Percentiles rank a stretch among this genome's conserved stretches.
phyloP scores from a whole-genome alignment of 37 sponge, comb jelly and placozoan species.

The Trichoplax adhaerens region DNA sequence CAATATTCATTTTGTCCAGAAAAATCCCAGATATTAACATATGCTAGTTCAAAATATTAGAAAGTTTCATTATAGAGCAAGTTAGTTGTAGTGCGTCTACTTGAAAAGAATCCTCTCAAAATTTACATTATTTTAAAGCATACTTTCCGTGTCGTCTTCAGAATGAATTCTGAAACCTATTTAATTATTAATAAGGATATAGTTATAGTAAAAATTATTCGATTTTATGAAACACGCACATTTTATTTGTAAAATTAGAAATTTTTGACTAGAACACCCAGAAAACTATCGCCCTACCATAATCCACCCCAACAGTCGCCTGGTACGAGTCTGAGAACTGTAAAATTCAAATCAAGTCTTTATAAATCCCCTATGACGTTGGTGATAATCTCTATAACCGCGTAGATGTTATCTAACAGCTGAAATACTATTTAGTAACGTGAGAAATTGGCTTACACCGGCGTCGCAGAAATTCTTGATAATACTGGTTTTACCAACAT shows the following conservation, averaged over 20 bases:
- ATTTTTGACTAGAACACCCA: constrained; percentile 1
- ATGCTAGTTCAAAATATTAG: neutral
- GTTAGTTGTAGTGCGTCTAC: neutral
- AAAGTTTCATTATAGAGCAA: neutral
- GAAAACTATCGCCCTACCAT: constrained; percentile 11
- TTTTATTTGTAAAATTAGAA: constrained; percentile 13
- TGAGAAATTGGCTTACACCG: too few species aligned
- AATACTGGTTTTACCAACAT: constrained; percentile 17
- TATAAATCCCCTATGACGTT: too few species aligned
- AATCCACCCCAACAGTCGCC: constrained; percentile 15
- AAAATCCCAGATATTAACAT: neutral
- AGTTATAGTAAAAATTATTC: neutral
- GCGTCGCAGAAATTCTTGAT: constrained; percentile 18
- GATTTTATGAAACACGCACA: constrained; percentile 6
- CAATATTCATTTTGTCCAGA: constrained; percentile 14
- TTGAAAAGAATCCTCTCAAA: neutral
- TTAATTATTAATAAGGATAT: too few species aligned
- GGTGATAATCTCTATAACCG: too few species aligned
- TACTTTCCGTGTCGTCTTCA: neutral
- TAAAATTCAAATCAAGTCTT: neutral
- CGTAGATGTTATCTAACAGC: too few species aligned
- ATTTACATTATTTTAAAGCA: neutral
- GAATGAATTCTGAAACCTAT: too few species aligned
- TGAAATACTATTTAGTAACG: too few species aligned
- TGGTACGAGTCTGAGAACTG: constrained; percentile 16